Evolutionary conservation across 2,113 vertebrate genomes (phyloP).

Genomic region (Cephalopholis sonnerati): DNA sequence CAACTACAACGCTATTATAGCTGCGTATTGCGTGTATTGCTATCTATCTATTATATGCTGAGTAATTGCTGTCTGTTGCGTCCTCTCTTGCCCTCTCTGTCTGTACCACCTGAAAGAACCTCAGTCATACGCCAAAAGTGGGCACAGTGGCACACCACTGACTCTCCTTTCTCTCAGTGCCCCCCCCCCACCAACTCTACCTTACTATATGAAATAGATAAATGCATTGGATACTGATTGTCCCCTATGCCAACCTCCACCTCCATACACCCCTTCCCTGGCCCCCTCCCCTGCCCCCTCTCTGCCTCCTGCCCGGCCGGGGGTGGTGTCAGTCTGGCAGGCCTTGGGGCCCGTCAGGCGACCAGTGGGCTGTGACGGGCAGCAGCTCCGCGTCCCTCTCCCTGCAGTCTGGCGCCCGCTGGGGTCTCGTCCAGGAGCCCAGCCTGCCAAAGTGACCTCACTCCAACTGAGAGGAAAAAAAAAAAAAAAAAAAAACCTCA

Average conservation of each 20-base stretch:
- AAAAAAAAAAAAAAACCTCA: conserved; percentile 14
- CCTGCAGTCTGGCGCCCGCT: conserved; percentile 85
- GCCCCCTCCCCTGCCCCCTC: conserved; percentile 59
- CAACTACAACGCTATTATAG: conserved; percentile 23
- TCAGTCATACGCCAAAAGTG: conserved; percentile 9
- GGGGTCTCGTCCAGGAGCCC: conserved; percentile 82
- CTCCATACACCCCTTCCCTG: conserved; percentile 53
- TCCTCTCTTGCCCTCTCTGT: not conserved
- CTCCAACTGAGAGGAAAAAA: conserved; percentile 60
- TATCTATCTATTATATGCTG: conserved; percentile 49
- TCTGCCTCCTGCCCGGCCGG: conserved; percentile 75
- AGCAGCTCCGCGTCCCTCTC: conserved; percentile 81
- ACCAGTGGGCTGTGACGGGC: conserved; percentile 86
- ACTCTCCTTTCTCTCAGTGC: conserved; percentile 21
- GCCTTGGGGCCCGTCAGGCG: conserved; percentile 83
- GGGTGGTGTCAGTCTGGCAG: conserved; percentile 82
- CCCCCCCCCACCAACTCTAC: conserved; percentile 3
- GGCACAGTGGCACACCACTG: conserved; percentile 11
- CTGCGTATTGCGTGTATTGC: conserved; percentile 23
- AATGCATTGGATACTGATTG: conserved; percentile 75
- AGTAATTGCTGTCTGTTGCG: conserved; percentile 53
- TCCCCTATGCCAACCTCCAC: conserved; percentile 74
- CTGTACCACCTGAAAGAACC: conserved; percentile 44
- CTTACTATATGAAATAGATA: conserved; percentile 64
- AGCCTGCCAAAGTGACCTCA: conserved; percentile 84